Percentiles rank a stretch among this genome's conserved stretches.
phyloP scores from a whole-genome alignment of 2,113 vertebrate species.

The Jacana jacana region DNA sequence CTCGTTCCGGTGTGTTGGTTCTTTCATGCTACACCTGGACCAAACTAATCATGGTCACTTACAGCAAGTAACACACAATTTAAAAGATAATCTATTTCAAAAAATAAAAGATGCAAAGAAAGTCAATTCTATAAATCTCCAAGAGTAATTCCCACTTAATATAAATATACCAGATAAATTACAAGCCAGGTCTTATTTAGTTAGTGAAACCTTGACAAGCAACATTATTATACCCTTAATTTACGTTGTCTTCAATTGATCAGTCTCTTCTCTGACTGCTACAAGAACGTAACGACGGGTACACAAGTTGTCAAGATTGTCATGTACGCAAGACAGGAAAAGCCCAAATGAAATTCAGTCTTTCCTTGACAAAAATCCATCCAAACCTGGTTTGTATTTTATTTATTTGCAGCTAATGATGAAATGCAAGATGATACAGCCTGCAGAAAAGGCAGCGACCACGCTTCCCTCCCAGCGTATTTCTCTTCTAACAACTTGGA shows the following conservation, averaged over 20 bases:
- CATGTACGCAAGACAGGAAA: neutral
- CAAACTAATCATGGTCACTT: conserved; percentile 69
- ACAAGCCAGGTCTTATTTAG: conserved; percentile 44
- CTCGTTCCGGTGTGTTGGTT: conserved; percentile 40
- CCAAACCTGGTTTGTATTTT: conserved; percentile 22
- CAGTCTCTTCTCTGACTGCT: conserved; percentile 11
- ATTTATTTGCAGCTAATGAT: conserved; percentile 35
- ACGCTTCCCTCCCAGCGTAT: neutral
- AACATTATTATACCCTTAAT: conserved; percentile 46
- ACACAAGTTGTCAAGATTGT: conserved; percentile 25
- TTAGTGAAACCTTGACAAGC: conserved; percentile 50
- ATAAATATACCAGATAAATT: conserved; percentile 60
- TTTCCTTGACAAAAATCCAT: conserved; percentile 40
- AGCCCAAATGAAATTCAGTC: conserved; percentile 15
- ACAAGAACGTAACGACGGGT: neutral
- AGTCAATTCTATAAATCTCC: conserved; percentile 47
- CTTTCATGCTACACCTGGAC: neutral
- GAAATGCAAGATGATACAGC: neutral
- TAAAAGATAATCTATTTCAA: conserved; percentile 62
- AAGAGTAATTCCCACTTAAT: conserved; percentile 49
- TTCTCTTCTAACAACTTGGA: conserved; percentile 17
- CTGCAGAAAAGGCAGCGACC: neutral
- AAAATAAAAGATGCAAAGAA: conserved; percentile 1
- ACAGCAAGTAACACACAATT: conserved; percentile 70
- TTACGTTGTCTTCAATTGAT: conserved; percentile 34